Conservation (phyloP, 2,888 invertebrate species). For the Apoderus coryli region DNA sequence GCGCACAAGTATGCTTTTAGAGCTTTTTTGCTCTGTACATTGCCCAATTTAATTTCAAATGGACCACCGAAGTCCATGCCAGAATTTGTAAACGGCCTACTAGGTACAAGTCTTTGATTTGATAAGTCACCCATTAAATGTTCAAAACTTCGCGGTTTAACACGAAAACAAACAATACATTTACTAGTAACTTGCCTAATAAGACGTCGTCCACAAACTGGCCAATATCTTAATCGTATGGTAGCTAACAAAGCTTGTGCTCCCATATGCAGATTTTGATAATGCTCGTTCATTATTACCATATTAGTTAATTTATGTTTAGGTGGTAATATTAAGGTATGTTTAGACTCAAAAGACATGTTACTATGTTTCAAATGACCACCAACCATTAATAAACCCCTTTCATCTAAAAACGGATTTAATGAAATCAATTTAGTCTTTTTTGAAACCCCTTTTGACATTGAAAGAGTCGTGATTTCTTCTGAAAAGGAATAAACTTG, state of each 20-base stretch:
- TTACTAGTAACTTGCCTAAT: neutral
- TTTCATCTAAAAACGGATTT: neutral
- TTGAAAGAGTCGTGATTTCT: too few relatives aligned
- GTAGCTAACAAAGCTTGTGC: neutral
- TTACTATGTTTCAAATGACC: constrained; percentile 1
- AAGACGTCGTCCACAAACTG: neutral
- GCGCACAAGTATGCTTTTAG: neutral
- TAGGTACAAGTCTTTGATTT: constrained; percentile 1
- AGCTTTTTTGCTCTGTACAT: neutral
- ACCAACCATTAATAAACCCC: neutral
- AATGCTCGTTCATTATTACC: neutral
- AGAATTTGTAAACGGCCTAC: neutral
- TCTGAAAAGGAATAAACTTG: too few relatives aligned
- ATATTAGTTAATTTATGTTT: neutral
- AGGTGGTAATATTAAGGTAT: neutral
- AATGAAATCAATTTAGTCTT: too few relatives aligned
- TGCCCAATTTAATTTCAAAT: neutral
- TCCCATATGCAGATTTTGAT: constrained; percentile 1
- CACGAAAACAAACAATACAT: neutral
- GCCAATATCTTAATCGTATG: constrained; percentile 2
- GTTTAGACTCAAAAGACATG: neutral
- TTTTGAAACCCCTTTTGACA: too few relatives aligned
- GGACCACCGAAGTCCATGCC: constrained; percentile 1
- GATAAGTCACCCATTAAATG: constrained; percentile 1
- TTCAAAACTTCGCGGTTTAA: neutral